Evolutionary conservation across 2,797 vertebrate genomes (phyloP).

Genomic region (Onychomys arenicola): DNA sequence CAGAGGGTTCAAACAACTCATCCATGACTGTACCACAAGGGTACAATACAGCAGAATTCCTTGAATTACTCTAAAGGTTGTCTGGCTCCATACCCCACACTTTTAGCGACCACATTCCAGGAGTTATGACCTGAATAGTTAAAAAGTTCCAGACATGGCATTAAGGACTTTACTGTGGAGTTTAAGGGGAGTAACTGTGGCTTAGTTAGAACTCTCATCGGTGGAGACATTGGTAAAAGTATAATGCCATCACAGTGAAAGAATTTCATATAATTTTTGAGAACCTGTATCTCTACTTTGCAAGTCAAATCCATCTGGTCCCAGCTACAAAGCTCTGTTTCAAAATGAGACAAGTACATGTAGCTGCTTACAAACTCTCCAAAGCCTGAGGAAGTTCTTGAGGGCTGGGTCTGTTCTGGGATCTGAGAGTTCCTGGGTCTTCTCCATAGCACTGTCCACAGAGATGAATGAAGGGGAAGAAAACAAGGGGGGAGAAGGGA

Average conservation of each 20-base stretch:
- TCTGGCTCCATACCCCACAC: background rate
- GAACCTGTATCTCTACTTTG: background rate
- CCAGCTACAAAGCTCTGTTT: background rate
- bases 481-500: background rate
- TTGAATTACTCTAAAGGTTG: background rate
- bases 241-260: slow-evolving; percentile 31
- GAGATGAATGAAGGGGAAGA: background rate
- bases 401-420: background rate
- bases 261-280: background rate
- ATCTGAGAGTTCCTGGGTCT: background rate
- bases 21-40: slow-evolving; percentile 1
- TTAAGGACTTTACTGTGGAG: background rate
- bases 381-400: background rate
- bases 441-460: background rate
- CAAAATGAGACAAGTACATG: slow-evolving; percentile 34
- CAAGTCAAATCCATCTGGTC: background rate
- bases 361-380: background rate
- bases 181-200: background rate
- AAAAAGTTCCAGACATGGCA: background rate
- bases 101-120: background rate
- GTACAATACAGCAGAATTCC: background rate
- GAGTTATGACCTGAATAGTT: background rate
- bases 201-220: slow-evolving; percentile 2
- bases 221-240: background rate
- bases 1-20: background rate